Conservation (phyloP, 30 jellyfish, hydroid and myxozoan genomes). For the Sanderia malayensis region DNA sequence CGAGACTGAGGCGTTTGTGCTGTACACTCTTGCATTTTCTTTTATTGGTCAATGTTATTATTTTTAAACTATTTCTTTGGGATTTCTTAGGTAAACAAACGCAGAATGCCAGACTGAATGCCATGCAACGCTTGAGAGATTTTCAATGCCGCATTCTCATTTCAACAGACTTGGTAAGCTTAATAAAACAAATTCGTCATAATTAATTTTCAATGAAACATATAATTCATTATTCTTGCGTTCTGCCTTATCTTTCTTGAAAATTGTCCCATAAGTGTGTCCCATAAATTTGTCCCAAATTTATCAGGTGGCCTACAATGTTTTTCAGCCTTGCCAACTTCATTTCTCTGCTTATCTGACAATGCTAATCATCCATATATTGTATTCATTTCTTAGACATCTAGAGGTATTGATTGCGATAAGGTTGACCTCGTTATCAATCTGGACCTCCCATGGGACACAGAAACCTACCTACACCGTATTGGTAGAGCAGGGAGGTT, state of each 20-base stretch:
- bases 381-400: constrained; percentile 76
- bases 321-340: background rate
- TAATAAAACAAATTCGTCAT: too few relatives aligned
- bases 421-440: constrained; percentile 88
- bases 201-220: too few relatives aligned
- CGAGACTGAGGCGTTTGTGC: background rate
- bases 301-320: too few relatives aligned
- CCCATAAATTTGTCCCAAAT: too few relatives aligned
- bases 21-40: background rate
- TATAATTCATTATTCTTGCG: too few relatives aligned
- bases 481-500: constrained; percentile 98
- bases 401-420: constrained; percentile 97
- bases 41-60: background rate
- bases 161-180: constrained; percentile 91
- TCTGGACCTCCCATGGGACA: constrained; percentile 97
- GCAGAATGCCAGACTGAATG: constrained; percentile 62
- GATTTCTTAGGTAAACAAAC: constrained; percentile 68
- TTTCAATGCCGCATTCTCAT: constrained; percentile 83
- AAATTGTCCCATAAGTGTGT: too few relatives aligned
- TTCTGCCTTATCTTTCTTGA: too few relatives aligned
- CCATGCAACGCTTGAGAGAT: constrained; percentile 67
- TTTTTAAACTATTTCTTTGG: too few relatives aligned
- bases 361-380: too few relatives aligned
- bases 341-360: background rate
- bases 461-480: constrained; percentile 97